Evolutionary conservation across 2,888 invertebrate genomes (phyloP).

Genomic region (Athalia rosae): DNA sequence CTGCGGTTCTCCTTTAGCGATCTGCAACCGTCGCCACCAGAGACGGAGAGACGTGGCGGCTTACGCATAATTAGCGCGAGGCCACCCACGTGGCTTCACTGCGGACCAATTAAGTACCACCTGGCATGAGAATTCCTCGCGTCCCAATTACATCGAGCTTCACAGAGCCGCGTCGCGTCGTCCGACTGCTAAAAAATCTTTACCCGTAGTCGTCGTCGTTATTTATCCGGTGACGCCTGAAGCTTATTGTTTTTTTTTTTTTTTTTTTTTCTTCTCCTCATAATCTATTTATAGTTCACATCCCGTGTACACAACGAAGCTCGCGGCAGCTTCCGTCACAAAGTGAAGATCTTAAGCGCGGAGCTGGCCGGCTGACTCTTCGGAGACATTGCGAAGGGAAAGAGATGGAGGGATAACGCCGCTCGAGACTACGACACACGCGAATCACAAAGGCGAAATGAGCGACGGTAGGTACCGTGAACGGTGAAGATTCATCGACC

Average conservation of each 20-base stretch:
- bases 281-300: constrained; percentile 26
- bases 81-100: constrained; percentile 55
- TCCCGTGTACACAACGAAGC: background rate
- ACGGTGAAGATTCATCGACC: constrained; percentile 1
- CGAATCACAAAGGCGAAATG: constrained; percentile 3
- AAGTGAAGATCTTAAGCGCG: background rate
- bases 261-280: background rate
- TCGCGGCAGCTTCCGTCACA: background rate
- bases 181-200: constrained; percentile 40
- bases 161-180: constrained; percentile 2
- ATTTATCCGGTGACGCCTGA: constrained; percentile 40
- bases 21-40: constrained; percentile 25
- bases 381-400: background rate
- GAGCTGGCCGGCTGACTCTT: too few species aligned
- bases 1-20: background rate
- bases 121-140: constrained; percentile 57
- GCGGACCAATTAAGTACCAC: constrained; percentile 59
- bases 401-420: background rate
- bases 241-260: constrained; percentile 40
- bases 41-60: constrained; percentile 22
- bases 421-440: background rate
- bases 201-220: constrained; percentile 34
- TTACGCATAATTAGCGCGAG: constrained; percentile 49
- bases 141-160: constrained; percentile 58
- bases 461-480: background rate